Evolutionary conservation across 1,140 invertebrate genomes (phyloP), one percentile per base, ranked within the genome.

Genomic region (Zaprionus gabonicus): DNA sequence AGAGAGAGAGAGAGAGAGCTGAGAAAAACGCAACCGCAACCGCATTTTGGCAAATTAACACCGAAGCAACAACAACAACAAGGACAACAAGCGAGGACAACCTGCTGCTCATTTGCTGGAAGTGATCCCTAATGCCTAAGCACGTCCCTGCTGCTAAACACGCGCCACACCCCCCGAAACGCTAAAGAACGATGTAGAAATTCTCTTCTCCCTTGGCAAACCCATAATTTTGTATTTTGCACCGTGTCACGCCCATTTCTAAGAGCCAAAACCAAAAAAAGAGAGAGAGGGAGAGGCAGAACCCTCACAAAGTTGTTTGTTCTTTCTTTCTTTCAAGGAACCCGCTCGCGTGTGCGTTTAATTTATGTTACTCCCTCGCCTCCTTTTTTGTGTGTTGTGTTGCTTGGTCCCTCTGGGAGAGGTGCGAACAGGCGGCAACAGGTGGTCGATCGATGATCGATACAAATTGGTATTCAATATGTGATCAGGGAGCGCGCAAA

Each of bases 201-300:
- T 77, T 53, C 63, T 41, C 62, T 58, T 56, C 20, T 57, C 51
- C 63, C 69, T 65, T 60, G 64, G 78, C 78, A 76, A 88, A 90
- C 85, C 85, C 85, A 90, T 88, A 88, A 88, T 88, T 88, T 90
- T 74, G 79, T 88, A 90, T 73, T 88, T 88, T 88, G 85, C 38
- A 69, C 75, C 70, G 49, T 80, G 67, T 72, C 81, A 84, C 84
- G 84, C 85, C 84, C 81, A 73, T 72, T 80, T 70, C 44, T 62
- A 41, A 38, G 23, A 65, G 46, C 27, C 12, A 12, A 69, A 46
- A 28, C 15, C 38, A 20, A 64, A 44, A 49, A 25, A 36, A 59
- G 17, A 17, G 34, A 25, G 3, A 51, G n/a, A 68, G 34, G 6
- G 31, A 17, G 55, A 53, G 56, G 71, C 12, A 64, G 56, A 66